Percentiles rank a stretch among this genome's conserved stretches.
Conservation (phyloP, 2,888 invertebrate genomes). For the Metalampra italica region DNA sequence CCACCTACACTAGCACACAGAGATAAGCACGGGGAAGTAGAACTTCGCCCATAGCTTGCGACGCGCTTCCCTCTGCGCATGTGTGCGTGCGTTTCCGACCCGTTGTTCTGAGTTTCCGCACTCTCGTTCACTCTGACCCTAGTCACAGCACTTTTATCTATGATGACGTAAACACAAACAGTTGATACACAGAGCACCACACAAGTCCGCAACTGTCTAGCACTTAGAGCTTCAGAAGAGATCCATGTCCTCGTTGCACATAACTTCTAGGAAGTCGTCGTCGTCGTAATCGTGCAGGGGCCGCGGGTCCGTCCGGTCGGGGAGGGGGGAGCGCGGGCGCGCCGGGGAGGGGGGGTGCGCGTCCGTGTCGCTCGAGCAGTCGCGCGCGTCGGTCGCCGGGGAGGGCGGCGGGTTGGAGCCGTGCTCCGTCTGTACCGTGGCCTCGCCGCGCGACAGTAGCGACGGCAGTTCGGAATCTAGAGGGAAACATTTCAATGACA, state of each 20-base stretch:
- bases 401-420: conserved; percentile 89
- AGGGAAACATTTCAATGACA: background rate
- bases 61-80: too few species aligned
- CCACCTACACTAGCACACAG: too few species aligned
- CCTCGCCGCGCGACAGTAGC: conserved; percentile 79
- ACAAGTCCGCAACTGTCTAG: background rate
- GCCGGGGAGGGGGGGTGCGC: conserved; percentile 71
- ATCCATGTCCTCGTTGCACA: conserved; percentile 85
- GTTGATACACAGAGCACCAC: background rate
- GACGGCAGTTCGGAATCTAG: conserved; percentile 81
- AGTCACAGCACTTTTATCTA: too few species aligned
- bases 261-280: conserved; percentile 85
- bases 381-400: conserved; percentile 85
- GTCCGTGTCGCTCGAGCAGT: conserved; percentile 82
- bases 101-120: too few species aligned
- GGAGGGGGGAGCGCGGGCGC: conserved; percentile 23
- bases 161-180: background rate
- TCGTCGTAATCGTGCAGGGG: conserved; percentile 71
- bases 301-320: conserved; percentile 39
- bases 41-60: too few species aligned
- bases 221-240: conserved; percentile 80
- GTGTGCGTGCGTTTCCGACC: too few species aligned
- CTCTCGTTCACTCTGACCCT: too few species aligned
- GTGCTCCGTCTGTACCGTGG: conserved; percentile 74
- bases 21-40: too few species aligned